Conservation (phyloP, 2,113 vertebrate genomes). For the Oncorhynchus masou region DNA sequence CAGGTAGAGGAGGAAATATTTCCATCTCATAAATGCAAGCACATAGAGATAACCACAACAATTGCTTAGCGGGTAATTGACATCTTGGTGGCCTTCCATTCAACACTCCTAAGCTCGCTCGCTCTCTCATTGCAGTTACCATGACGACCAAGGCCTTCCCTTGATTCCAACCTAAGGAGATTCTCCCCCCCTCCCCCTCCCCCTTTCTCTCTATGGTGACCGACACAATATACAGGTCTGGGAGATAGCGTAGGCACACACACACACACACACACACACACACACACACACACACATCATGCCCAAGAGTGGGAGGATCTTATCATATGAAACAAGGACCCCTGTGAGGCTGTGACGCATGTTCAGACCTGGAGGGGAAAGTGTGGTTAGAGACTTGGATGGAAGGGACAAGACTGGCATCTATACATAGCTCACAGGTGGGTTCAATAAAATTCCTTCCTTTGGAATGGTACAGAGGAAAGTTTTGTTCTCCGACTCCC, state of each 20-base stretch:
- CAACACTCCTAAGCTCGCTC: neutral
- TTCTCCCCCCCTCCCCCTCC: neutral
- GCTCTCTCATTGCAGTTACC: slow-evolving; percentile 57
- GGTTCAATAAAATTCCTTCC: neutral
- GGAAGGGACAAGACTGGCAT: neutral
- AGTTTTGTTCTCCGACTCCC: neutral
- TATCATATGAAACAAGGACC: slow-evolving; percentile 11
- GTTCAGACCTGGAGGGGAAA: slow-evolving; percentile 9
- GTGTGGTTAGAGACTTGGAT: neutral
- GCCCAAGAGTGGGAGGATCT: slow-evolving; percentile 5
- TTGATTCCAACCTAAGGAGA: slow-evolving; percentile 46
- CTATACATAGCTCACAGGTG: neutral
- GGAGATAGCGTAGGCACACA: neutral
- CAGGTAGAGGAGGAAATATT: neutral
- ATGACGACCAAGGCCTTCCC: slow-evolving; percentile 68
- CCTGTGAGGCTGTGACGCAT: slow-evolving; percentile 6
- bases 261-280: neutral
- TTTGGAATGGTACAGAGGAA: neutral
- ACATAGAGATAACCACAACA: slow-evolving; percentile 1
- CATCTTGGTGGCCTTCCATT: neutral
- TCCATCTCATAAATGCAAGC: neutral
- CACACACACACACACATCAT: neutral
- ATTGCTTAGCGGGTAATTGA: neutral
- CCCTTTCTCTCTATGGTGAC: slow-evolving; percentile 45
- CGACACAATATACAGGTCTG: slow-evolving; percentile 16